Conservation (phyloP, 92 coral and sea anemone species). For the Porites evermanni region DNA sequence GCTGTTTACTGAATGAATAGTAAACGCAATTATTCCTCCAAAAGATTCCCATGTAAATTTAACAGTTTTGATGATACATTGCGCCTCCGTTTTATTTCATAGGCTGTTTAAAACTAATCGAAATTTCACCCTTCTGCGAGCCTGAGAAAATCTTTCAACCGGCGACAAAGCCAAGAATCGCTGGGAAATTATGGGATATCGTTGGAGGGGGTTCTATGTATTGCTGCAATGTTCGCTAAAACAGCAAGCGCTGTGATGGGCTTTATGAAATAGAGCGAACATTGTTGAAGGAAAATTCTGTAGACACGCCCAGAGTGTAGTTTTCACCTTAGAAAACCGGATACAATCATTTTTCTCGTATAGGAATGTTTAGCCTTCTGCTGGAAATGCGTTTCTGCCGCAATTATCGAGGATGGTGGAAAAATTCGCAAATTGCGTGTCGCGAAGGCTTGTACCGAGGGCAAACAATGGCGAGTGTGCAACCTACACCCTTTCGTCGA, state of each 20-base stretch:
- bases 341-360: not conserved
- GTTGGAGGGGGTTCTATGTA: slow-evolving; percentile 88
- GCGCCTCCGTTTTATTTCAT: not conserved
- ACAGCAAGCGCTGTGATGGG: slow-evolving; percentile 62
- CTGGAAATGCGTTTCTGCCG: slow-evolving; percentile 23
- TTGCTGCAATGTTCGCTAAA: slow-evolving; percentile 76
- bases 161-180: slow-evolving; percentile 35
- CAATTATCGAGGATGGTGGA: slow-evolving; percentile 23
- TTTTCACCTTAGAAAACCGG: slow-evolving; percentile 13
- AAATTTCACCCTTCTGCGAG: slow-evolving; percentile 7
- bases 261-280: slow-evolving; percentile 74
- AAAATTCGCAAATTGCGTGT: slow-evolving; percentile 35
- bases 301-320: slow-evolving; percentile 50
- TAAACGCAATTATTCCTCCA: not conserved
- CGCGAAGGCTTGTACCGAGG: slow-evolving; percentile 38
- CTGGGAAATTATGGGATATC: slow-evolving; percentile 91
- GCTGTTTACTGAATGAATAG: not conserved
- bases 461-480: slow-evolving; percentile 51
- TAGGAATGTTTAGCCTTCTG: slow-evolving; percentile 4
- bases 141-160: slow-evolving; percentile 11
- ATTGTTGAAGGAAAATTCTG: slow-evolving; percentile 53
- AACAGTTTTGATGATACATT: too few relatives aligned
- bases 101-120: not conserved
- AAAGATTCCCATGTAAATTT: not conserved
- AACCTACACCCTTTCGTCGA: slow-evolving; percentile 25